A percentile compares a stretch with the other conserved stretches of the same genome.
Evolutionary conservation across 2,888 invertebrate species (phyloP).

Genomic region (Ennomos fuscantarius): DNA sequence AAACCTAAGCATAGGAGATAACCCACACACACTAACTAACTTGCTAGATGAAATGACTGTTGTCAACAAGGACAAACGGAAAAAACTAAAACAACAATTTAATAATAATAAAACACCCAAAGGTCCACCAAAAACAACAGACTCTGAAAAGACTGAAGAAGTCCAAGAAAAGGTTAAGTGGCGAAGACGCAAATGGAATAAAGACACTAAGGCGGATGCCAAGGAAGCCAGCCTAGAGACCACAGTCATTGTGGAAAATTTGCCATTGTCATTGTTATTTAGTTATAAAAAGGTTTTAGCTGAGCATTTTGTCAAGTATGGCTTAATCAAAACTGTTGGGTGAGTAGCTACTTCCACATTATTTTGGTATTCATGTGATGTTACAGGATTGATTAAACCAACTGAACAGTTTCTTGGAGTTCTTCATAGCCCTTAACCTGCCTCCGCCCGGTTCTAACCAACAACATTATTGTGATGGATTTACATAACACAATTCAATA

Average conservation of each 20-base stretch:
- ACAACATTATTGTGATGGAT: too few relatives aligned
- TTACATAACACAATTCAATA: too few relatives aligned
- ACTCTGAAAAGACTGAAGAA: conserved; percentile 41
- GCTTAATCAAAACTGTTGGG: conserved; percentile 68
- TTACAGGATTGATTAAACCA: too few relatives aligned
- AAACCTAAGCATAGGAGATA: conserved; percentile 72
- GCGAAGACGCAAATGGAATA: conserved; percentile 74
- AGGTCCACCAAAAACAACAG: conserved; percentile 41
- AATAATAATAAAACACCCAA: conserved; percentile 53
- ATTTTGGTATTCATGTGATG: too few relatives aligned
- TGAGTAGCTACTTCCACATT: conserved; percentile 39
- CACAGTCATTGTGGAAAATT: conserved; percentile 65
- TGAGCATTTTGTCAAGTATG: conserved; percentile 67
- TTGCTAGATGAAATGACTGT: conserved; percentile 74
- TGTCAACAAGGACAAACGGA: conserved; percentile 65
- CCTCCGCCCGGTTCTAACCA: too few relatives aligned
- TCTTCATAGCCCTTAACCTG: too few relatives aligned
- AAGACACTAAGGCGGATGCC: conserved; percentile 58
- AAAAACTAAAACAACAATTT: conserved; percentile 54
- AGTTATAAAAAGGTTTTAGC: conserved; percentile 61
- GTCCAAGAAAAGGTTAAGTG: conserved; percentile 65
- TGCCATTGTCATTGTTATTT: conserved; percentile 64
- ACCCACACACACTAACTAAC: conserved; percentile 66
- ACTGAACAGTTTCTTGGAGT: too few relatives aligned
- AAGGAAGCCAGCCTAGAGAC: conserved; percentile 43